Percentiles rank a stretch among this genome's conserved stretches.
Evolutionary conservation across 1,140 invertebrate species (phyloP).

Genomic region (Halesus radiatus): DNA sequence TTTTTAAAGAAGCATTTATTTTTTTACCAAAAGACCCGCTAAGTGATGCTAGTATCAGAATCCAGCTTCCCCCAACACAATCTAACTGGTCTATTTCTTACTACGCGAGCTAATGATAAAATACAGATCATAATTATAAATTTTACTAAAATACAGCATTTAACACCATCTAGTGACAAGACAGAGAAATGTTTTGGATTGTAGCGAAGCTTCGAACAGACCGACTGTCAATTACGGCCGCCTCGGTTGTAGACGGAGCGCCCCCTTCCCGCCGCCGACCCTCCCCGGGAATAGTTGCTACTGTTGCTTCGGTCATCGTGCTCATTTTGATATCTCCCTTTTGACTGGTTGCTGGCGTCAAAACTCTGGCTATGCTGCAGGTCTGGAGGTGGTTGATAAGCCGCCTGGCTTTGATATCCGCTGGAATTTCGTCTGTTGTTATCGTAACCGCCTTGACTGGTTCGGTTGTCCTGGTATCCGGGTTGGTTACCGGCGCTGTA

Average conservation of each 20-base stretch:
- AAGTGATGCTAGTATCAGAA: too few species aligned
- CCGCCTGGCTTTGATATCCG: conserved; percentile 46
- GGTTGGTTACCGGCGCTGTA: conserved; percentile 49
- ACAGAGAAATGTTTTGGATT: too few species aligned
- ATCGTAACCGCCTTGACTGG: conserved; percentile 43
- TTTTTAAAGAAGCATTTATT: too few species aligned
- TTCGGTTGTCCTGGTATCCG: conserved; percentile 51
- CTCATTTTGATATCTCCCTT: conserved; percentile 63
- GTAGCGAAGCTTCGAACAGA: too few species aligned
- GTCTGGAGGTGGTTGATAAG: too few species aligned
- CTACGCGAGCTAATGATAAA: too few species aligned
- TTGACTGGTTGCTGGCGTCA: conserved; percentile 47
- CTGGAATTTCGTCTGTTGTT: conserved; percentile 33
- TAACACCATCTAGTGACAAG: too few species aligned
- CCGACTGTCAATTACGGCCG: conserved; percentile 37
- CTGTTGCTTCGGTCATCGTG: conserved; percentile 61
- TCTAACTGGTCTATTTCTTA: too few species aligned
- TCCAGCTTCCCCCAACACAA: too few species aligned
- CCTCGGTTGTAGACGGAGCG: conserved; percentile 53
- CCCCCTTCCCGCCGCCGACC: conserved; percentile 30
- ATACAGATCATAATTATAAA: too few species aligned
- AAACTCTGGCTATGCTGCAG: conserved; percentile 50
- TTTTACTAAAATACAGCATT: too few species aligned
- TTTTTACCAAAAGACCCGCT: too few species aligned
- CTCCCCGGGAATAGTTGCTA: conserved; percentile 24